Evolutionary conservation across 2,888 invertebrate genomes (phyloP).

Genomic region (Podabrus alpinus): DNA sequence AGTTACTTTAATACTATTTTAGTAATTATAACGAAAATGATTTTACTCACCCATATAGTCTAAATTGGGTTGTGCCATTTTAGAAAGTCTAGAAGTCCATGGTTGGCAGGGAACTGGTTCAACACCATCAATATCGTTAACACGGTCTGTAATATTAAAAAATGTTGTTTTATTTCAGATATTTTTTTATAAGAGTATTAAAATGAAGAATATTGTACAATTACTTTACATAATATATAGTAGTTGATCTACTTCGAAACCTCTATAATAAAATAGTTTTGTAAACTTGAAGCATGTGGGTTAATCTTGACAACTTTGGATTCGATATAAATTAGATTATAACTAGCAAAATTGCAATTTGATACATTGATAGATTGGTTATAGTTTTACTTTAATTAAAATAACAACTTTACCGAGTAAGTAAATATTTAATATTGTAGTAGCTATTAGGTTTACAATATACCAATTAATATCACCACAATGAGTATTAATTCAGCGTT

Average conservation of each 20-base stretch:
- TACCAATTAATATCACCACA: background rate
- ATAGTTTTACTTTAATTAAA: conserved; percentile 1
- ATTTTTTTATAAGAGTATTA: background rate
- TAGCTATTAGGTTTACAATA: background rate
- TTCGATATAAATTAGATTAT: conserved; percentile 10
- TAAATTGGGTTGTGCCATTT: conserved; percentile 92
- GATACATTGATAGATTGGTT: conserved; percentile 11
- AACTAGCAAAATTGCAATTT: conserved; percentile 7
- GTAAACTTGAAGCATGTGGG: background rate
- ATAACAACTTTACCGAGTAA: background rate
- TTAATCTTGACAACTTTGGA: background rate
- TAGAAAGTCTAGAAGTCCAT: conserved; percentile 90
- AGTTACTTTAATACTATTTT: background rate
- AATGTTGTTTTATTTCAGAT: background rate
- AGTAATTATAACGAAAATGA: background rate
- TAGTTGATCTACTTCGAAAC: background rate
- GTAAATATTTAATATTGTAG: background rate
- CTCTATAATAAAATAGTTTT: background rate
- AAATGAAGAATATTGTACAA: background rate
- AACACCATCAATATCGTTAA: conserved; percentile 69
- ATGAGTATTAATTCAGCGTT: background rate
- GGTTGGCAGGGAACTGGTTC: conserved; percentile 78
- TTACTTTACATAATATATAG: background rate
- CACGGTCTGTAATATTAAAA: conserved; percentile 64
- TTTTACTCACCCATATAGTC: conserved; percentile 80